Conservation (phyloP, 2,797 vertebrate species). For the Cossypha niveicapilla region DNA sequence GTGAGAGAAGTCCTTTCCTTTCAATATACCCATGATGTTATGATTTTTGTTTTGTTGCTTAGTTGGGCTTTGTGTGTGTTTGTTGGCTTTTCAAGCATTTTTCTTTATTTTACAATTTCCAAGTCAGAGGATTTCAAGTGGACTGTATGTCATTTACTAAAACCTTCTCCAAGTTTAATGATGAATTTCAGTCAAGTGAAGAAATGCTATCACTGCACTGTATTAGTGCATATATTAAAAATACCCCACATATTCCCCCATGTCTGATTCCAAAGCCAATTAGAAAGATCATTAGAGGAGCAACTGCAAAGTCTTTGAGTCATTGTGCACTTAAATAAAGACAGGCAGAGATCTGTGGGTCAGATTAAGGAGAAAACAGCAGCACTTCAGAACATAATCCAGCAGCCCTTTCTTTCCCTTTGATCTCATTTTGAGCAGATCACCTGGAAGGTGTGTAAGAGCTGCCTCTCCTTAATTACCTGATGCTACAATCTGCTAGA, state of each 20-base stretch:
- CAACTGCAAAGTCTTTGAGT: neutral
- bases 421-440: neutral
- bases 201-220: neutral
- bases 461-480: neutral
- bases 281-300: neutral
- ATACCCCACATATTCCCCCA: neutral
- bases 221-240: neutral
- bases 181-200: constrained; percentile 4
- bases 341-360: neutral
- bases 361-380: neutral
- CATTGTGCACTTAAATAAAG: neutral
- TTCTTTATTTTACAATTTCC: neutral
- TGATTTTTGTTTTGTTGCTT: neutral
- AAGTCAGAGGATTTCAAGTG: constrained; percentile 14
- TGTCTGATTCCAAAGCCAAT: neutral
- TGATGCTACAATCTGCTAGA: neutral
- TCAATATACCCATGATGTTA: neutral
- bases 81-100: neutral
- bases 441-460: neutral
- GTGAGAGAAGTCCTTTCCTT: neutral
- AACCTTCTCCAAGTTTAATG: neutral
- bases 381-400: neutral
- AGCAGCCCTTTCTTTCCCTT: neutral
- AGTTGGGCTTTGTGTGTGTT: neutral
- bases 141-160: neutral